Conservation (phyloP, 2,113 vertebrate species). For the Vulpes ferrilata region DNA sequence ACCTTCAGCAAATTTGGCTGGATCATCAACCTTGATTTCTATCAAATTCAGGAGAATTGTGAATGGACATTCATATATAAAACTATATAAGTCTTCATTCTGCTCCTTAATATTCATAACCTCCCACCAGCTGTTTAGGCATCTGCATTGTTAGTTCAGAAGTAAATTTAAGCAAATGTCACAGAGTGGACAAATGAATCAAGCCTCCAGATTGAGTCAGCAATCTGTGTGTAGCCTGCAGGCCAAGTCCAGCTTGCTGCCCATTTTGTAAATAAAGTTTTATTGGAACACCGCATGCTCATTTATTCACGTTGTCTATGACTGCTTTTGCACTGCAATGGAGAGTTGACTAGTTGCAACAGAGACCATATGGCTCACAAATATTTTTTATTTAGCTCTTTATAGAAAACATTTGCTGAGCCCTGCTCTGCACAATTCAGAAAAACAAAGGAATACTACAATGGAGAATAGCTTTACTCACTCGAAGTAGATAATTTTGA, state of each 20-base stretch:
- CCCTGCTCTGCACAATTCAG: not conserved
- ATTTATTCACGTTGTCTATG: not conserved
- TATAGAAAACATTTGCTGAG: not conserved
- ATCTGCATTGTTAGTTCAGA: not conserved
- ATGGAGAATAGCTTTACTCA: not conserved
- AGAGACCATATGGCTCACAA: not conserved
- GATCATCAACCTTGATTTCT: not conserved
- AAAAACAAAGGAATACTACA: not conserved
- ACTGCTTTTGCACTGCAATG: not conserved
- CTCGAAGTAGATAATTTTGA: not conserved
- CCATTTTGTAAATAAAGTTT: slow-evolving; percentile 31
- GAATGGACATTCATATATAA: not conserved
- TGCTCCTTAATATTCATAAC: not conserved
- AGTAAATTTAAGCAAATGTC: not conserved
- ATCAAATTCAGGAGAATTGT: not conserved
- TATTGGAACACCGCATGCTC: not conserved
- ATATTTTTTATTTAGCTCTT: not conserved
- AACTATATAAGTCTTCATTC: not conserved
- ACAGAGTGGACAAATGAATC: not conserved
- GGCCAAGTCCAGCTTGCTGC: not conserved
- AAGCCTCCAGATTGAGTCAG: not conserved
- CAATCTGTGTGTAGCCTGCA: not conserved
- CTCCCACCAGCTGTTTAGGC: not conserved
- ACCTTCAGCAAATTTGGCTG: not conserved
- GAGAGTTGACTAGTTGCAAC: not conserved